Evolutionary conservation across 2,888 invertebrate species (phyloP).

Genomic region (Cephus spinipes): DNA sequence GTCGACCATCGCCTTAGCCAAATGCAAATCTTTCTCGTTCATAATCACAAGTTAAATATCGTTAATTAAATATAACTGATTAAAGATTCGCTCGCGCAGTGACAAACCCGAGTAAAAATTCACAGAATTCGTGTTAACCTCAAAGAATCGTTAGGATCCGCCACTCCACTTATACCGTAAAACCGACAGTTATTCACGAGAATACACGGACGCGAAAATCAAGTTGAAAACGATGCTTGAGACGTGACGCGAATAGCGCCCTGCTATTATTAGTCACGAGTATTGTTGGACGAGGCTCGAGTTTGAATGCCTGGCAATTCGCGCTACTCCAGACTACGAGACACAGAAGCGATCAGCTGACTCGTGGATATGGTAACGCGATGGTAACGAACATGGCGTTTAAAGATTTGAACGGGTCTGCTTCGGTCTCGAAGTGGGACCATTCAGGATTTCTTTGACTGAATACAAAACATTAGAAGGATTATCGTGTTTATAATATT

Average conservation of each 20-base stretch:
- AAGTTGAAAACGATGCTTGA: not conserved
- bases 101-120: not conserved
- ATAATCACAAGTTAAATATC: conserved; percentile 59
- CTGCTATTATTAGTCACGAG: conserved; percentile 3
- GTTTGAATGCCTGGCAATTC: not conserved
- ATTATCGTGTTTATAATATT: not conserved
- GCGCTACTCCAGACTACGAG: conserved; percentile 1
- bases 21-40: conserved; percentile 80
- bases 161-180: not conserved
- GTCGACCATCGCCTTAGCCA: conserved; percentile 78
- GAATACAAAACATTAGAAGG: not conserved
- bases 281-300: not conserved
- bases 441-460: not conserved
- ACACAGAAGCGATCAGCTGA: not conserved
- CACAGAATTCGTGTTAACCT: not conserved
- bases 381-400: not conserved
- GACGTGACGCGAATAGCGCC: conserved; percentile 1
- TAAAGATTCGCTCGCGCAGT: not conserved
- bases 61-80: not conserved
- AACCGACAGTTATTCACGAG: not conserved
- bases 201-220: not conserved
- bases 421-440: not conserved
- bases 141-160: not conserved
- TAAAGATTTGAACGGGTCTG: not conserved
- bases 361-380: not conserved